phyloP scores from a whole-genome alignment of 2,797 vertebrate genomes.

The Aulostomus chinensis region DNA sequence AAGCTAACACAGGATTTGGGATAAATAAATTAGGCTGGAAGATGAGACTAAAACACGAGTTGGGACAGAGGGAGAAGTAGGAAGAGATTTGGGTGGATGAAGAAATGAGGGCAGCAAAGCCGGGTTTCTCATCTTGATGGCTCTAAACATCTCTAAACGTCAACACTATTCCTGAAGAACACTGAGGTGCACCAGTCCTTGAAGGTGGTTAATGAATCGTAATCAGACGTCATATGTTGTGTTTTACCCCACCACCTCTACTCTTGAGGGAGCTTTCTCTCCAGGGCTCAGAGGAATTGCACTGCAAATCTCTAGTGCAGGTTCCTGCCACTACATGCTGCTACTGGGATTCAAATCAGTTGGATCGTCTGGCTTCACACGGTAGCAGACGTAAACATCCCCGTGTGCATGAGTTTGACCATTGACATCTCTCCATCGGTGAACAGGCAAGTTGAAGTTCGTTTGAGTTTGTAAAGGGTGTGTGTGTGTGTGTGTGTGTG shows the following conservation, averaged over 20 bases:
- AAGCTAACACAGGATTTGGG: conserved; percentile 50
- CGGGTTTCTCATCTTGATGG: conserved; percentile 42
- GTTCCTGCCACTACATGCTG: conserved; percentile 20
- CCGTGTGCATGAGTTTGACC: conserved; percentile 8
- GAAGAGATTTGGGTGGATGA: conserved; percentile 61
- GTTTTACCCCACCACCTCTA: conserved; percentile 5
- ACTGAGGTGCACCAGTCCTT: too few relatives aligned
- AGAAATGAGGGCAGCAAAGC: conserved; percentile 58
- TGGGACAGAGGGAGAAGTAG: conserved; percentile 13
- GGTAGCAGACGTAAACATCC: conserved; percentile 32
- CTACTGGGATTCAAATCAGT: conserved; percentile 29
- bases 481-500: too few relatives aligned
- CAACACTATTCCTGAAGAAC: conserved; percentile 17
- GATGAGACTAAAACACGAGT: conserved; percentile 16
- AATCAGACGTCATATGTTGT: conserved; percentile 1
- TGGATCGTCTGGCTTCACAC: conserved; percentile 25
- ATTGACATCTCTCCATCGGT: conserved; percentile 29
- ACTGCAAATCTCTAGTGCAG: neutral
- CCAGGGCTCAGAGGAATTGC: conserved; percentile 1
- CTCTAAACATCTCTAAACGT: conserved; percentile 31
- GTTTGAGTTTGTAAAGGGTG: too few relatives aligned
- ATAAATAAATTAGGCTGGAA: conserved; percentile 55
- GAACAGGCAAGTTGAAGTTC: conserved; percentile 15
- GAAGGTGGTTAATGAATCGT: conserved; percentile 6
- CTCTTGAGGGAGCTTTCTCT: conserved; percentile 1